Base-by-base conservation (phyloP, 2,113 vertebrate species). In the Damaliscus lunatus region DNA sequence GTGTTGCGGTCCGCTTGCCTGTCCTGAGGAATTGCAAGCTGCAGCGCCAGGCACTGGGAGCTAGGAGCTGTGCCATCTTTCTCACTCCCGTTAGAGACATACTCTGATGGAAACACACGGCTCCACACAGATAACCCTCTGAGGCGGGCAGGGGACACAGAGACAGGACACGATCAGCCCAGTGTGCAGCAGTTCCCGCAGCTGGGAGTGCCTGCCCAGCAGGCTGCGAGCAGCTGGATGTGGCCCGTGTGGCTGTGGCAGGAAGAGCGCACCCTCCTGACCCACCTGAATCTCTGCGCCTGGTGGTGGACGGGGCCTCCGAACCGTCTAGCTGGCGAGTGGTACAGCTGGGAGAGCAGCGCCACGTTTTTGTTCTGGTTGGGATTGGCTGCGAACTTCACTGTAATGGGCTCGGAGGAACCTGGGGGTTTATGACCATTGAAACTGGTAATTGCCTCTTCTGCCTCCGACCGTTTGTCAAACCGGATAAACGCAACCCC, bases 401-500 rank as follows among this genome's bases (percentile, higher is more conserved):
- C 99, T 36, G 99, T 99, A 98, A 99, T 99, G 60, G 99, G 99
- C 98, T 99, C 99, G 0, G 99, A 98, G 89, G 99, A 99, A 88
- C 99, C 99, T 12, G 99, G 99, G 78, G 99, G 99, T 98, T 99
- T 99, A 98, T 99, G 99, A 91, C 99, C 99, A 92, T 99, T 99
- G 98, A 99, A 99, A 98, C 99, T 99, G 98, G 99, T 99, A 97
- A 99, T 99, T 48, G 99, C 99, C 40, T 99, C 99, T 98, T 99
- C 99, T 10, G 99, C 99, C 98, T 99, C 99, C 2, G 99, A 99
- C 91, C 99, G 99, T 98, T 99, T 99, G 99, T 99, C 99, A 98
- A 99, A 99, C 88, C 99, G 99, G 98, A 99, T 99, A 97, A 99
- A 99, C 50, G 99, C 99, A 97, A 99, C 99, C 64, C 99, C 99